Conservation (phyloP, 2,797 vertebrate species). For the Triplophysa bombifrons region DNA sequence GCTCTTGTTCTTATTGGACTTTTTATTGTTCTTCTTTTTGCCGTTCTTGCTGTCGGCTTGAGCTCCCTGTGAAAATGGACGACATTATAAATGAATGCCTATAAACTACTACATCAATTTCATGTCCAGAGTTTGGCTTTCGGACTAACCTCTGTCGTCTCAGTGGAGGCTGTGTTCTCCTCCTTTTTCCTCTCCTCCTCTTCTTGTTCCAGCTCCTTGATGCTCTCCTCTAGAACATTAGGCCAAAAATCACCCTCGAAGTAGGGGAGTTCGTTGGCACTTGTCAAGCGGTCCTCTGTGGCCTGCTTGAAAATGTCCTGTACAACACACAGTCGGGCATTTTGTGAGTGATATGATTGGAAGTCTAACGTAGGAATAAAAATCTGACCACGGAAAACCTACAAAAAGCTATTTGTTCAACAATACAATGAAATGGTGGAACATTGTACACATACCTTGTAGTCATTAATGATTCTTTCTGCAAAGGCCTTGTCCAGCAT, state of each 20-base stretch:
- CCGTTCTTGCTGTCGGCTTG: constrained; percentile 94
- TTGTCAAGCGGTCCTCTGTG: constrained; percentile 93
- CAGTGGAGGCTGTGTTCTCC: constrained; percentile 90
- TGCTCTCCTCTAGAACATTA: constrained; percentile 97
- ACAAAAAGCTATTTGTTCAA: background rate
- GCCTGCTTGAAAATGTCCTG: constrained; percentile 99
- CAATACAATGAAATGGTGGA: background rate
- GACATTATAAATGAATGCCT: background rate
- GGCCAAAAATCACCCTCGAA: constrained; percentile 99
- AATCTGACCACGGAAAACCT: background rate
- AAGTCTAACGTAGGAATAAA: background rate
- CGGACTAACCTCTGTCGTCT: constrained; percentile 84
- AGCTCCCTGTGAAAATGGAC: constrained; percentile 78
- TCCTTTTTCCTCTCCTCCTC: constrained; percentile 97
- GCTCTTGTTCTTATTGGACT: constrained; percentile 97
- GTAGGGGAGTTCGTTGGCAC: constrained; percentile 97
- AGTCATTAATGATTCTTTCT: constrained; percentile 95
- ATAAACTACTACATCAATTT: background rate
- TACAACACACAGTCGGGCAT: constrained; percentile 10
- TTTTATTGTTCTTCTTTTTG: constrained; percentile 99
- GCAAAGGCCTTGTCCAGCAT: constrained; percentile 98
- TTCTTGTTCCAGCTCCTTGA: constrained; percentile 97
- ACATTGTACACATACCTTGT: constrained; percentile 81
- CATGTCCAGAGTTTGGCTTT: background rate
- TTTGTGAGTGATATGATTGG: background rate